These are phyloP conservation scores for Andrena bucephala DNA, from an alignment of 2,888 invertebrate genomes.

Conservation along the genomic window DNA sequence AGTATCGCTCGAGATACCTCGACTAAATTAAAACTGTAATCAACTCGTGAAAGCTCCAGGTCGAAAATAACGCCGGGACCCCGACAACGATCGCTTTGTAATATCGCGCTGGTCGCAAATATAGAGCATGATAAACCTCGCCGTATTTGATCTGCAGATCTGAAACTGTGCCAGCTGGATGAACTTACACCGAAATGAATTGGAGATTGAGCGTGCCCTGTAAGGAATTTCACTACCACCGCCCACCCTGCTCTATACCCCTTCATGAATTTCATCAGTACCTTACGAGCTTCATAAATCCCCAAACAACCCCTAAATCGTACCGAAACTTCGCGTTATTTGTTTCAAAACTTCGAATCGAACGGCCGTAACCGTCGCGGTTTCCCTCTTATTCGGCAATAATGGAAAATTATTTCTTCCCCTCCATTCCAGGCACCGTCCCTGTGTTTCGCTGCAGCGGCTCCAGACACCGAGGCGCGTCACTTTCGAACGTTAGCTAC, in stretches of 20 bases:
- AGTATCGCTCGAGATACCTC: not conserved
- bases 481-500: not conserved
- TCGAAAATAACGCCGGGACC: slow-evolving; percentile 35
- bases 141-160: slow-evolving; percentile 61
- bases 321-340: slow-evolving; percentile 43
- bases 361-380: slow-evolving; percentile 22
- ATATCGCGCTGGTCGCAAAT: slow-evolving; percentile 37
- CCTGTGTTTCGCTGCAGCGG: not conserved
- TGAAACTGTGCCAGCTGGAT: slow-evolving; percentile 72
- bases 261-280: slow-evolving; percentile 63
- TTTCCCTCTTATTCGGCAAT: slow-evolving; percentile 43
- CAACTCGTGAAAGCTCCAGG: not conserved
- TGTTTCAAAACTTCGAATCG: slow-evolving; percentile 54
- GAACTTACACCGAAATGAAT: slow-evolving; percentile 68
- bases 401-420: slow-evolving; percentile 42
- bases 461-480: not conserved
- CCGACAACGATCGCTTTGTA: slow-evolving; percentile 24
- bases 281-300: slow-evolving; percentile 62
- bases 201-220: slow-evolving; percentile 61
- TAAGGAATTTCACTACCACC: slow-evolving; percentile 51
- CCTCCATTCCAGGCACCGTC: not conserved
- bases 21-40: not conserved
- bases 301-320: slow-evolving; percentile 46
- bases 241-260: slow-evolving; percentile 17
- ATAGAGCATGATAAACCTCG: slow-evolving; percentile 37